Evolutionary conservation across 1,140 invertebrate species (phyloP), one percentile per base, ranked within the genome.

Genomic region (Drosophila serrata): DNA sequence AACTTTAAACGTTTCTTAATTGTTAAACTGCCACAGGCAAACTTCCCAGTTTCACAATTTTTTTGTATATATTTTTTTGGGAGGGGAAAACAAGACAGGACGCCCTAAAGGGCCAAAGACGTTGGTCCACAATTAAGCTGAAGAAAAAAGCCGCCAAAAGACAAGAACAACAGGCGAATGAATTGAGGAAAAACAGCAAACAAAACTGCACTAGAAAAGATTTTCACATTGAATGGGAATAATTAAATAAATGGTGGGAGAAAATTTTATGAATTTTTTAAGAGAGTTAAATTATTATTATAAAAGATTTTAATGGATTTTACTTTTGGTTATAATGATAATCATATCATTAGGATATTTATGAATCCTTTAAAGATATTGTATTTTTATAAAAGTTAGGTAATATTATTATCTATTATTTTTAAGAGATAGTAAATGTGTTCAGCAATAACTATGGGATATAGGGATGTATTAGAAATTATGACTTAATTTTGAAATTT

Each of bases 1-100:
- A 85, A 84, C 85, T 90, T 90, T 90, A 90, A 90, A 90, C 85
- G 85, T 75, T 90, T 79, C 75, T 81, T 90, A 90, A 90, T 90
- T 90, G 85, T 90, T 79, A 75, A 90, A 90, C 69, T 69, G 86
- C 85, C 85, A 45, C 37, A 48, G 85, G 81, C 67, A 24, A 67
- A 33, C 55, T 35, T 42, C 69, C 27, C 39, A 67, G 39, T 53
- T 13, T 4, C 27, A 43, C 4, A 5, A 27, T 27, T 49, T 17
- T 48, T 29, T 17, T 27, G 0, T 9, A 24, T 27, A n/a, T n/a
- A 15, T 33, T 12, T 42, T 65, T 29, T 13, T 11, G 29, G 40
- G 39, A 33, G 24, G 19, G 17, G 13, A 37, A 55, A 22, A 35
- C 51, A 55, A 31, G 8, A 17, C 24, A 39, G 43, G 19, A 48